Base-by-base conservation (phyloP, 2,113 vertebrate genomes). In the Charadrius vociferus region DNA sequence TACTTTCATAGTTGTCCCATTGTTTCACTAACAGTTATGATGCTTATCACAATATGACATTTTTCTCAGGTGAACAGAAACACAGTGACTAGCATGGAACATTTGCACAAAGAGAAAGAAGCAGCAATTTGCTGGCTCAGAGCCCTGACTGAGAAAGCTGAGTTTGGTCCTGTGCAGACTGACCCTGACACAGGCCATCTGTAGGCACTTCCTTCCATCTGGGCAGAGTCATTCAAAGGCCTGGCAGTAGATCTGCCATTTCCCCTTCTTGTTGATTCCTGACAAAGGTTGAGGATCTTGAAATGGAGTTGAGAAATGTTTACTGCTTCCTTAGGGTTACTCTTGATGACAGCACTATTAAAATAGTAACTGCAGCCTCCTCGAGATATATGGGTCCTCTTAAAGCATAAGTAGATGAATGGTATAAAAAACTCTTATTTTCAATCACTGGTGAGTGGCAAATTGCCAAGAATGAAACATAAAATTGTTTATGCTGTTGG, bases 331-430 rank as follows among this genome's bases (percentile, higher is more conserved):
- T 84, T 23, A 95, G 99, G 98, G 98, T 98, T 27, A 97, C 98
- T 78, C 96, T 99, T 62, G 98, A 99, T 93, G 98, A 99, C 94
- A 99, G 98, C 75, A 98, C 97, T 58, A 98, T 99, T 93, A 99
- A 98, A 55, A 90, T 99, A 52, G 95, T 98, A 34, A 98, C 98
- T 2, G 97, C 98, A 70, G 98, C 98, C 39, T 99, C 99, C 7
- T 99, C 99, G 49, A 98, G 98, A 55, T 98, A 99, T 2, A 94
- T 98, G 16, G 96, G 96, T 19, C 98, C 98, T 41, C 98, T 99
- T 84, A 98, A 99, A 93, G 3, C 71, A 45, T 96, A 93, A 43
- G 98, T 99, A 70, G 98, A 98, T 24, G 97, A 98, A 12, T 97
- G 98, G 98, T 98, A 99, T 83, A 98, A 91, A 97, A 97, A 98